These are phyloP conservation scores for Epinotia brunnichana DNA, from an alignment of 2,888 invertebrate species.

Conservation along the genomic window DNA sequence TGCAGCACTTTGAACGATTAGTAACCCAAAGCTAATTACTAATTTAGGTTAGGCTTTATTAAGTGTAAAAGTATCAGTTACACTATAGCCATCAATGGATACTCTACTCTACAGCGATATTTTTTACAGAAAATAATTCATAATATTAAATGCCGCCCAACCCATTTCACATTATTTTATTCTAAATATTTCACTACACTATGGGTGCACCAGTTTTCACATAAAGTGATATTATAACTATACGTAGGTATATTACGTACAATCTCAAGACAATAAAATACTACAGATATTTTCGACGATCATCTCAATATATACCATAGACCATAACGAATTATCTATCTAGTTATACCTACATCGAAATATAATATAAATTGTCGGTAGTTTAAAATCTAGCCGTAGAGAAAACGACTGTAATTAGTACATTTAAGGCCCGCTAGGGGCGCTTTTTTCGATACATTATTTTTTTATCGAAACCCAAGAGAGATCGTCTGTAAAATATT, in stretches of 20 bases:
- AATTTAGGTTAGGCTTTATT: no score
- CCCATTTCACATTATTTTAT: constrained; percentile 34
- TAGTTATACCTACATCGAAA: background rate
- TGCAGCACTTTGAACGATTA: no score
- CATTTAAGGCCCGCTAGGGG: background rate
- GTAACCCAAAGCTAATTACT: background rate
- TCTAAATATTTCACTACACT: constrained; percentile 19
- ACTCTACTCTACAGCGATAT: background rate
- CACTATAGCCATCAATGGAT: background rate
- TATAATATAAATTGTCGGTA: constrained; percentile 9
- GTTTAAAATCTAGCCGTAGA: background rate
- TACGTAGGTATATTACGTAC: constrained; percentile 39
- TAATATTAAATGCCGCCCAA: constrained; percentile 1
- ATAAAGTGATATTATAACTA: constrained; percentile 53
- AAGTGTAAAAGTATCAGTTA: background rate
- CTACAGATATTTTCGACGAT: constrained; percentile 29
- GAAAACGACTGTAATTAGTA: background rate
- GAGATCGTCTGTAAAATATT: constrained; percentile 35
- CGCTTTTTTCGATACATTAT: background rate
- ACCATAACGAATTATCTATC: background rate
- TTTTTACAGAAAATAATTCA: background rate
- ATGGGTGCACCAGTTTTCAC: constrained; percentile 62
- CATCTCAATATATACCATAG: background rate
- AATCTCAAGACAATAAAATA: constrained; percentile 42
- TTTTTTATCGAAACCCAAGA: constrained; percentile 1